A percentile compares a stretch with the other conserved stretches of the same genome.
phyloP scores from a whole-genome alignment of 2,113 vertebrate genomes.

The Capreolus pygargus region DNA sequence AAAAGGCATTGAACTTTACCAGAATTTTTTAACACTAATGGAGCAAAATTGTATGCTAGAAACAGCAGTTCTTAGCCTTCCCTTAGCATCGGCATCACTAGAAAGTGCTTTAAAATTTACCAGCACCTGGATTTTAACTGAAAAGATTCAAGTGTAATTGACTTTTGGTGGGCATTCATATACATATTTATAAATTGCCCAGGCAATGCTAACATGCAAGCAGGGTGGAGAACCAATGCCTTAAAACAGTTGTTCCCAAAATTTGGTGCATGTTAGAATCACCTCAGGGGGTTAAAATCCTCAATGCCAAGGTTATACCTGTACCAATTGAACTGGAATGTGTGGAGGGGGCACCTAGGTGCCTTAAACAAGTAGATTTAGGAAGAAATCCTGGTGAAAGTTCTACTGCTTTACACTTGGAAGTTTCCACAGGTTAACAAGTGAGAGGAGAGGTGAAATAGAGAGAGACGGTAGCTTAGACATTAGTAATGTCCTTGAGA shows the following conservation, averaged over 20 bases:
- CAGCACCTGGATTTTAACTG: not conserved
- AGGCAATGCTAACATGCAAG: not conserved
- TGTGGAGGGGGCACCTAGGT: not conserved
- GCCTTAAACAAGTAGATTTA: not conserved
- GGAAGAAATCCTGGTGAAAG: not conserved
- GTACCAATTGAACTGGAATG: not conserved
- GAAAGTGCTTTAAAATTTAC: not conserved
- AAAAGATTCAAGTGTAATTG: conserved; percentile 6
- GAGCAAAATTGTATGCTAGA: not conserved
- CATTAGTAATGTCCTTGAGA: not conserved
- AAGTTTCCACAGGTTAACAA: not conserved
- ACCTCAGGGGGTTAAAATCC: not conserved
- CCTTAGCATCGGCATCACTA: not conserved
- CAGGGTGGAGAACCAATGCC: not conserved
- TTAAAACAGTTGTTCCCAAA: not conserved
- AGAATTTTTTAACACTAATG: conserved; percentile 1
- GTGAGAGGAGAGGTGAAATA: not conserved
- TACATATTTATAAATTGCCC: not conserved
- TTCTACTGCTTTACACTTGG: not conserved
- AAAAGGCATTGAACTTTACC: not conserved
- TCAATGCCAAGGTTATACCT: not conserved
- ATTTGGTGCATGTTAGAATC: not conserved
- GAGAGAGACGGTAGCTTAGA: not conserved
- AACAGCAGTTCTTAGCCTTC: not conserved
- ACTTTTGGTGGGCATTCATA: not conserved